Base-by-base conservation (phyloP, 2,113 vertebrate genomes). In the Falco punctatus region DNA sequence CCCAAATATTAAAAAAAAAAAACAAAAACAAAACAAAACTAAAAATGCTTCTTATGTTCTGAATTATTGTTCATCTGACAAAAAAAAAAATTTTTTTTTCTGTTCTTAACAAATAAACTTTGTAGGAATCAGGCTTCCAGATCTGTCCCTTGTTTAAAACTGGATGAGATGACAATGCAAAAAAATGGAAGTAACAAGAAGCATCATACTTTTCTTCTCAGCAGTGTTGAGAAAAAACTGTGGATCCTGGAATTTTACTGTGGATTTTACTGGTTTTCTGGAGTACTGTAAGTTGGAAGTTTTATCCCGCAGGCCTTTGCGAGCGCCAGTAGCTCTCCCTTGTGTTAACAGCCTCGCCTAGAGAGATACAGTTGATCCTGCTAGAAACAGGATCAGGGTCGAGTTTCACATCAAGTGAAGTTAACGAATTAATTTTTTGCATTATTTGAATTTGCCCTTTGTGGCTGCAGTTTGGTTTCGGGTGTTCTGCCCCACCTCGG, bases 221-320 rank as follows among this genome's bases (percentile, higher is more conserved):
- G 65, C 94, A 80, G 74, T 67, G 80, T 75, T 86, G 74, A 96
- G 83, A 79, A 80, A 87, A 94, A 96, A 71, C 83, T 86, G 24
- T 32, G 90, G 96, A 96, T 88, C 92, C 86, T 52, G 92, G 96
- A 65, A 59, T 95, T 89, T 51, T 70, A 2, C 95, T 38, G 73
- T 92, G 95, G 86, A 86, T 94, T 93, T 95, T 79, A 58, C 91
- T 89, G 95, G 7, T 67, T 86, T 83, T 94, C 91, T 95, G 96
- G 89, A 92, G 67, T 57, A 11, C 96, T 86, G 95, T 96, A 96
- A 96, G 91, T 93, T 26, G n/a, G n/a, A 35, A 83, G 81, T 80
- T 51, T 64, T 55, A 17, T 10, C 89, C 69, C 15, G 3, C 83
- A 65, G 94, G 91, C 89, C 86, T 40, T 86, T 27, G 51, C 1